phyloP scores from a whole-genome alignment of 2,797 vertebrate genomes.

The Oreortyx pictus region DNA sequence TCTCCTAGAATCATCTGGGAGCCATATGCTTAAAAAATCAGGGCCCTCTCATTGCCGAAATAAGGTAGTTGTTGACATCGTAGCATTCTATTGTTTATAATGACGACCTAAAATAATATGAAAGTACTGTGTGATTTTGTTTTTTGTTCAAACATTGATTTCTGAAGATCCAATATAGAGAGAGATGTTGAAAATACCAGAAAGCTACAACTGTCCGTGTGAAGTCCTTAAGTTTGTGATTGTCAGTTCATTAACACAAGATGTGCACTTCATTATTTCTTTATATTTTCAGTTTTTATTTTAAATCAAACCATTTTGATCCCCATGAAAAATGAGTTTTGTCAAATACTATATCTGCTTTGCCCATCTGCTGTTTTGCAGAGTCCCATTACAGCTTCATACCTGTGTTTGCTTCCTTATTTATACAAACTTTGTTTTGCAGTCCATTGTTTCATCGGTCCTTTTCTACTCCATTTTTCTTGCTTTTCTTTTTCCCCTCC shows the following conservation, averaged over 20 bases:
- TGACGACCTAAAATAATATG: slow-evolving; percentile 54
- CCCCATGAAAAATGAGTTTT: slow-evolving; percentile 34
- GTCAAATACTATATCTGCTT: not conserved
- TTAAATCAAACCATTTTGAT: slow-evolving; percentile 43
- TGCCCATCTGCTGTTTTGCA: slow-evolving; percentile 10
- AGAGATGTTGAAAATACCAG: slow-evolving; percentile 59
- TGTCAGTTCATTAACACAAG: slow-evolving; percentile 55
- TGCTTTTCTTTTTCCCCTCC: slow-evolving; percentile 41
- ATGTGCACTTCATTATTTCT: slow-evolving; percentile 61
- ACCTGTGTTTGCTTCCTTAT: slow-evolving; percentile 42
- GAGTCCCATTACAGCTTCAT: not conserved
- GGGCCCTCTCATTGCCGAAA: not conserved
- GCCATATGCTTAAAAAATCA: slow-evolving; percentile 23
- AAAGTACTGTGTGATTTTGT: slow-evolving; percentile 72
- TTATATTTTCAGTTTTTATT: slow-evolving; percentile 68
- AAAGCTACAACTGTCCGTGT: slow-evolving; percentile 49
- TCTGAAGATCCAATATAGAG: slow-evolving; percentile 68
- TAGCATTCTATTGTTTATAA: slow-evolving; percentile 51
- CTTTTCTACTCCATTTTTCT: slow-evolving; percentile 73
- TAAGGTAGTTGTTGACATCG: not conserved
- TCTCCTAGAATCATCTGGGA: slow-evolving; percentile 13
- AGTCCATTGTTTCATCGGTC: slow-evolving; percentile 68
- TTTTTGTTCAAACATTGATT: slow-evolving; percentile 71
- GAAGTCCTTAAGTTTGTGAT: slow-evolving; percentile 61
- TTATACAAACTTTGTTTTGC: slow-evolving; percentile 60